Base-by-base conservation (phyloP, 2,888 invertebrate genomes). In the Halictus ligatus region DNA sequence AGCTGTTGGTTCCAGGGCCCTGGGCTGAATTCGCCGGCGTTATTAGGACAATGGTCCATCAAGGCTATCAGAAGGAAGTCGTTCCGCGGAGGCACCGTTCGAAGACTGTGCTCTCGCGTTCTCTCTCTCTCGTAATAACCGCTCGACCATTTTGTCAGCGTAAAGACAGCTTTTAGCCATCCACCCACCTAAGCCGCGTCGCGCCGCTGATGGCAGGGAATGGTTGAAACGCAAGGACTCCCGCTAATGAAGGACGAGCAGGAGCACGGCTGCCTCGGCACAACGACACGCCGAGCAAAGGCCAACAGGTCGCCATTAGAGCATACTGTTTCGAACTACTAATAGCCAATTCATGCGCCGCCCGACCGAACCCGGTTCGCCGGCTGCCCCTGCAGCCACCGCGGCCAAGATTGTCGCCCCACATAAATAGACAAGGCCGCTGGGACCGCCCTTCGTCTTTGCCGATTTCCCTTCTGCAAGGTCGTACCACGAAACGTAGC, bases 301-400 rank as follows among this genome's bases (percentile, higher is more conserved):
- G 95, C 94, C 94, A 95, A 94, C 94, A 94, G 95, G 94, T 94
- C 94, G 94, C 95, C 95, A 95, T 95, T 94, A 94, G 93, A 93
- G 93, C 92, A 92, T 92, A 93, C 95, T 95, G 95, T 95, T 95
- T 95, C 94, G 92, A 94, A 94, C 94, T 94, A 93, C 95, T 96
- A 96, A 96, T 96, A 95, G 95, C 95, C 96, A 95, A 96, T 96
- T 96, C 95, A 95, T 94, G 94, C 93, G 86, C 89, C 88, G 84
- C 93, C 92, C 86, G 83, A 78, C 75, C 84, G 71, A 89, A 74
- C 81, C 81, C 74, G 72, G 86, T 81, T 86, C 86, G 80, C 83
- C 87, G 85, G 86, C 83, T 87, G 84, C 76, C 86, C 76, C 78
- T 78, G 69, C 74, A 90, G 83, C 85, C 76, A 83, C 81, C 84